phyloP scores from a whole-genome alignment of 2,797 vertebrate genomes.

The Lutjanus argentimaculatus region DNA sequence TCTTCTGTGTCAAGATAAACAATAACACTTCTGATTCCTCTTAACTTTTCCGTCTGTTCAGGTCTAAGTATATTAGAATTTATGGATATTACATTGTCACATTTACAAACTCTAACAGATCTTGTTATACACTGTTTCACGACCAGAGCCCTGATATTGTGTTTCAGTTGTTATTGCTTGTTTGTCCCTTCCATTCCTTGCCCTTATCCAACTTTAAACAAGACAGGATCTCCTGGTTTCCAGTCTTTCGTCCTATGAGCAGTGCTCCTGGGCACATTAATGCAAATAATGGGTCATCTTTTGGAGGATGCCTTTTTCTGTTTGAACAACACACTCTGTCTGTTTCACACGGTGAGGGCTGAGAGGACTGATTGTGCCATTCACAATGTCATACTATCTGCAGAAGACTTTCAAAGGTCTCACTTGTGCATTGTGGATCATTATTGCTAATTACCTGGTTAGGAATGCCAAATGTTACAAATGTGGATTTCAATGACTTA shows the following conservation, averaged over 20 bases:
- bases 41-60: too few relatives aligned
- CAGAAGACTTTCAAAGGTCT: neutral
- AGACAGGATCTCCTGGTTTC: neutral
- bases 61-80: neutral
- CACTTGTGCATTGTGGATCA: neutral
- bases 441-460: neutral
- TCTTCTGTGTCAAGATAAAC: too few relatives aligned
- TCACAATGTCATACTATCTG: neutral
- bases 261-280: neutral
- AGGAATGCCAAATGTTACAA: neutral
- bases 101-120: neutral
- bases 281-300: neutral
- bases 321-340: neutral
- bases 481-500: neutral
- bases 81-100: neutral
- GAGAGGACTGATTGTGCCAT: neutral
- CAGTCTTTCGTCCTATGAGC: neutral
- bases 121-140: neutral
- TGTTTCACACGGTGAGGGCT: neutral
- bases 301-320: neutral
- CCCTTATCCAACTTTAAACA: neutral
- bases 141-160: neutral
- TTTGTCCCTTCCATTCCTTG: slow-evolving; percentile 1
- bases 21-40: too few relatives aligned
- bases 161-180: neutral